A percentile compares a stretch with the other conserved stretches of the same genome.
Evolutionary conservation across 1,140 invertebrate genomes (phyloP).

Genomic region (Drosophila gunungcola): DNA sequence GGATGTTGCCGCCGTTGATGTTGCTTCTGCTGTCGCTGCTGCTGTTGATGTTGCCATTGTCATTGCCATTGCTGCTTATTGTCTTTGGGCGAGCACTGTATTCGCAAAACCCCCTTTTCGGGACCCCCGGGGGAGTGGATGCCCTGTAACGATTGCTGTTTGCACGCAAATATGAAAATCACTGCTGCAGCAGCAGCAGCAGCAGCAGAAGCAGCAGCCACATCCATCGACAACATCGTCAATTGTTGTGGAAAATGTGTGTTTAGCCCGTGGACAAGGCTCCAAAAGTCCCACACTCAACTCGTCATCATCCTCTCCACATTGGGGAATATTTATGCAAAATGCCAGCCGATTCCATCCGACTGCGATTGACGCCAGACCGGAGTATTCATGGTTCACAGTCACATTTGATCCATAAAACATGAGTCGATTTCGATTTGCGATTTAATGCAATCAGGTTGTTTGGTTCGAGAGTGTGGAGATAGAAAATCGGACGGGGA

Average conservation of each 20-base stretch:
- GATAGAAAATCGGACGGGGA: background rate
- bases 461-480: slow-evolving; percentile 4
- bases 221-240: slow-evolving; percentile 55
- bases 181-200: slow-evolving; percentile 47
- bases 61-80: slow-evolving; percentile 47
- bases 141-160: slow-evolving; percentile 55
- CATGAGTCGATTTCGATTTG: slow-evolving; percentile 64
- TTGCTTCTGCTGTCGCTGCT: background rate
- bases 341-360: slow-evolving; percentile 22
- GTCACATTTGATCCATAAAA: slow-evolving; percentile 71
- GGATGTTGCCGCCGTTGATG: slow-evolving; percentile 24
- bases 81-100: slow-evolving; percentile 25
- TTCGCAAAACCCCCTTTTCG: background rate
- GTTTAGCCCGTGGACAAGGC: slow-evolving; percentile 58
- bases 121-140: slow-evolving; percentile 28
- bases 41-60: slow-evolving; percentile 27
- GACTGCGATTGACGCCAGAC: background rate
- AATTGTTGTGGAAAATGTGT: slow-evolving; percentile 57
- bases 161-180: slow-evolving; percentile 77
- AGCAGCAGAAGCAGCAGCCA: slow-evolving; percentile 26
- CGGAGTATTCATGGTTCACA: slow-evolving; percentile 61
- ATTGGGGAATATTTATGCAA: slow-evolving; percentile 74
- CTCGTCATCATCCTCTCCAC: slow-evolving; percentile 51
- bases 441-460: slow-evolving; percentile 48
- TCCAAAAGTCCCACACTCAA: slow-evolving; percentile 45